Evolutionary conservation across 2,888 invertebrate species (phyloP).

Genomic region (Papilio elwesi): DNA sequence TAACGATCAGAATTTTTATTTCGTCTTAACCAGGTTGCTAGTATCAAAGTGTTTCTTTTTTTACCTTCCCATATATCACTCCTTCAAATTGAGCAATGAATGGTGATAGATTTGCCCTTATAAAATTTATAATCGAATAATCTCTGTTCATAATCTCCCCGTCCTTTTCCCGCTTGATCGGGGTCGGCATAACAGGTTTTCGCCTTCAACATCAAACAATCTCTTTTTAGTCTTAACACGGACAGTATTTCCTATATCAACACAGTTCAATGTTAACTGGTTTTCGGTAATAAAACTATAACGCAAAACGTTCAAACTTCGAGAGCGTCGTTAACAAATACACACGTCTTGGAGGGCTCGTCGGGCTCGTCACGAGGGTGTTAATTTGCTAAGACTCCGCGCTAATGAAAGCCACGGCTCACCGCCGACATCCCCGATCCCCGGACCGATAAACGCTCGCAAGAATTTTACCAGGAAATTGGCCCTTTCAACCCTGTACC

Average conservation of each 20-base stretch:
- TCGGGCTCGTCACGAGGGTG: conserved; percentile 70
- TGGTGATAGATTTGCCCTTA: too few species aligned
- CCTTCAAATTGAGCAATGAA: too few species aligned
- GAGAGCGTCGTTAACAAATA: conserved; percentile 34
- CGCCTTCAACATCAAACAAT: too few species aligned
- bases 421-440: conserved; percentile 71
- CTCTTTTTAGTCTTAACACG: not conserved
- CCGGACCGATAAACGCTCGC: conserved; percentile 70
- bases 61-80: too few species aligned
- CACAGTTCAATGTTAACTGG: not conserved
- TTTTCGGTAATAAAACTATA: conserved; percentile 5
- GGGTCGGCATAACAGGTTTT: too few species aligned
- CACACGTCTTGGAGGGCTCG: conserved; percentile 47
- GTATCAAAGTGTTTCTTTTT: too few species aligned
- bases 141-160: too few species aligned
- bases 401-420: conserved; percentile 80
- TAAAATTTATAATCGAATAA: too few species aligned
- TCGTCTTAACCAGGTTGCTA: too few species aligned
- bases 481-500: conserved; percentile 68
- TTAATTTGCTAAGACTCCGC: conserved; percentile 79
- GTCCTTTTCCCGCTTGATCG: too few species aligned
- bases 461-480: conserved; percentile 80
- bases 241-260: not conserved
- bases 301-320: conserved; percentile 23
- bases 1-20: too few species aligned